Base-by-base conservation (phyloP, 1,140 invertebrate species). In the Drosophila teissieri region DNA sequence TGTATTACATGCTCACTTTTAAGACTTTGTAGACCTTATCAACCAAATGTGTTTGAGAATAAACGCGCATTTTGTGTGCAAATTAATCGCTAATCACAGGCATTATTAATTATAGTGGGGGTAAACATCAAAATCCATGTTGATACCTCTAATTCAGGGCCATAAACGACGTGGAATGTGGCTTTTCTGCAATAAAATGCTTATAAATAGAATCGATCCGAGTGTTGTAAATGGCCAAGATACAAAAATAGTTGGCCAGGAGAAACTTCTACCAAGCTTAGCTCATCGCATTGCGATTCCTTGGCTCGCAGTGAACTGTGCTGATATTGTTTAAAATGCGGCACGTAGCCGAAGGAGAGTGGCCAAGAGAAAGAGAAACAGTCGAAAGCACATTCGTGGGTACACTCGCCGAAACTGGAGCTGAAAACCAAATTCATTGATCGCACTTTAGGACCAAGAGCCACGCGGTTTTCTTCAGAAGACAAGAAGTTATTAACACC, bases 251-350 rank as follows among this genome's bases (percentile, higher is more conserved):
- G 81, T 68, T 75, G 61, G 37, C 56, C 60, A 52, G 76, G 73
- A 51, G 80, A 67, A 80, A 84, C 72, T 80, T 72, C 48, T 72
- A 40, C 5, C 36, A 44, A 34, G 67, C 79, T 79, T 78, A 57
- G 58, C 15, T 72, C 67, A 63, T 54, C 63, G 64, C 67, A 80
- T 80, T 75, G 54, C 49, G 58, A 64, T 65, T 68, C 54, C 56
- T 69, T 45, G 65, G 51, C 76, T 61, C 31, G 31, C 10, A 31
- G 31, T 69, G 48, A 58, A 70, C 73, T 72, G 69, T 61, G 62
- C 64, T 73, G 81, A 68, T 85, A 80, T 73, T 80, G 74, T 68
- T 84, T 84, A 85, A 86, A 78, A 85, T 86, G 82, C 82, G 82
- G 63, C 78, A 85, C 82, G 82, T 85, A 84, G 73, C 64, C 54